A percentile compares a stretch with the other conserved stretches of the same genome.
Evolutionary conservation across 92 coral and sea anemone genomes (phyloP).

Genomic region (Actinernus sp.): DNA sequence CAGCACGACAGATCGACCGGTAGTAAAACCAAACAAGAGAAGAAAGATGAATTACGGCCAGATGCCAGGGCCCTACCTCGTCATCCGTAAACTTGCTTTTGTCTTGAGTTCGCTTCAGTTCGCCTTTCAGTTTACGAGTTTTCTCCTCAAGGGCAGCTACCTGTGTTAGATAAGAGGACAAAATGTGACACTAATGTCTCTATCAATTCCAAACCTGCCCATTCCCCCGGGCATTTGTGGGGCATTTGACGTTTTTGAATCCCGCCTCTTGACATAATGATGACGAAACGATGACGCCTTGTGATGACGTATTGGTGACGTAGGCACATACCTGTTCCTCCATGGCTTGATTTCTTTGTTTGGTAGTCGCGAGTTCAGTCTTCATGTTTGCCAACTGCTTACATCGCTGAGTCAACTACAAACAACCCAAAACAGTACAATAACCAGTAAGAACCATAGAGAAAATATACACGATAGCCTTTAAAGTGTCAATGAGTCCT

Average conservation of each 20-base stretch:
- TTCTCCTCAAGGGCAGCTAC: slow-evolving; percentile 80
- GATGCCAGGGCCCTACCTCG: slow-evolving; percentile 79
- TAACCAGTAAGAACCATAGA: neutral
- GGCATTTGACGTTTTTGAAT: too few relatives aligned
- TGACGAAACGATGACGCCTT: too few relatives aligned
- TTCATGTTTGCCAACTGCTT: slow-evolving; percentile 89
- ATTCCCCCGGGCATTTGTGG: too few relatives aligned
- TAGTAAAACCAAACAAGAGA: too few relatives aligned
- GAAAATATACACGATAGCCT: neutral
- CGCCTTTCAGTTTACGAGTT: slow-evolving; percentile 70
- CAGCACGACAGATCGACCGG: too few relatives aligned
- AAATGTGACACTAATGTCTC: too few relatives aligned
- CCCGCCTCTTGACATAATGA: too few relatives aligned
- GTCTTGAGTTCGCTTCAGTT: slow-evolving; percentile 87
- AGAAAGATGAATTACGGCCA: too few relatives aligned
- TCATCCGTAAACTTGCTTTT: slow-evolving; percentile 83
- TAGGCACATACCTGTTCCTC: slow-evolving; percentile 89
- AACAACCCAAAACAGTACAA: neutral
- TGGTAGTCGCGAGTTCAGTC: slow-evolving; percentile 83
- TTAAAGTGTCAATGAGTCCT: neutral
- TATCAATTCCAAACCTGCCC: too few relatives aligned
- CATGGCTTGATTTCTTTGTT: slow-evolving; percentile 85
- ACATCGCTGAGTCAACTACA: slow-evolving; percentile 82
- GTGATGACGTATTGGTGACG: too few relatives aligned
- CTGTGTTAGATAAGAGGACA: slow-evolving; percentile 41